Base-by-base conservation (phyloP, 2,888 invertebrate species). In the Andrena chrysosceles region DNA sequence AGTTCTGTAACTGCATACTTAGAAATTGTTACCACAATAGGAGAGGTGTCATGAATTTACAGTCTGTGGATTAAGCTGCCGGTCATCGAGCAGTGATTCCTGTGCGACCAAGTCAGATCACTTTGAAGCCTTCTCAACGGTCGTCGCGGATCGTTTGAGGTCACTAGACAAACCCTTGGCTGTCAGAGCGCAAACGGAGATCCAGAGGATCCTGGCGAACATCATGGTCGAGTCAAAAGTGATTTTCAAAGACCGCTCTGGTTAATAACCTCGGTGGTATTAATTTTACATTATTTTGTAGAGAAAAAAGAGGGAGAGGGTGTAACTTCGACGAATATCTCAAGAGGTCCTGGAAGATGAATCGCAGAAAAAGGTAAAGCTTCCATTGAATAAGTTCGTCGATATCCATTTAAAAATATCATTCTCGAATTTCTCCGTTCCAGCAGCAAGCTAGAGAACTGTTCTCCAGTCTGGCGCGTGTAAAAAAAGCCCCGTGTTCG, bases 91-190 rank as follows among this genome's bases (percentile, higher is more conserved):
- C n/a, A 35, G 62, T 3, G 23, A 71, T 31, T 54, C 49, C 8
- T 35, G 10, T 16, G 60, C 59, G 6, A 60, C 66, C 3, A 67
- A 66, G 13, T 63, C 70, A 54, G 87, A 90, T 54, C 81, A 75
- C 49, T 88, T 86, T 60, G 89, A 90, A 54, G 75, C 84, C 23
- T 91, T 90, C 69, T 87, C 83, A 0, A 85, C 54, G 56, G 80
- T 71, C 33, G 81, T 89, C 6, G 85, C 86, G 35, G 69, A 70
- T 62, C 85, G 77, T 49, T 75, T 89, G 83, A 86, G 84, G 54
- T 84, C 75, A 70, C 85, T 90, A 84, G 77, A 78, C 26, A 62
- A 76, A 29, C 71, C 72, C 16, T 35, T 69, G 0, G 91, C 89
- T 1, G 29, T 83, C 2, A 72, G 62, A 23, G 88, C 85, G 6